Conservation (phyloP, 2,797 vertebrate genomes). For the Cetoscarus ocellatus region DNA sequence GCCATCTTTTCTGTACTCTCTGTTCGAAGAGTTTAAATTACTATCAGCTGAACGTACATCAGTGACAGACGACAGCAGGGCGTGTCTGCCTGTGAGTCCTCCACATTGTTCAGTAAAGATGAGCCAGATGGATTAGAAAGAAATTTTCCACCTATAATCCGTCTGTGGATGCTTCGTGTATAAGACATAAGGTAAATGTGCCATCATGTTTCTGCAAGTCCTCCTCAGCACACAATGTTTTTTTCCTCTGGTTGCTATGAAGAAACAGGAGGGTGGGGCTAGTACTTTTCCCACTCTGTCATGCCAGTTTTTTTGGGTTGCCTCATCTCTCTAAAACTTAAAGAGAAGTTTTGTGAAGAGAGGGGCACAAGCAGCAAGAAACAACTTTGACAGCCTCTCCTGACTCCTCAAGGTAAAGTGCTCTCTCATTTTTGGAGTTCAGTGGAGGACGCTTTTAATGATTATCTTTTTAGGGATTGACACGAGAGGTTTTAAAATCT, state of each 20-base stretch:
- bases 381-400: constrained; percentile 5
- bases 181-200: background rate
- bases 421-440: background rate
- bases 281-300: constrained; percentile 68
- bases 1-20: background rate
- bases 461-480: background rate
- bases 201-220: constrained; percentile 46
- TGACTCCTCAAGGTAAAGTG: constrained; percentile 40
- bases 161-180: background rate
- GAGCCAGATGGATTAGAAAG: background rate
- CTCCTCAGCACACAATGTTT: background rate
- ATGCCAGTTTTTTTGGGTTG: constrained; percentile 34
- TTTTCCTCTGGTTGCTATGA: constrained; percentile 19
- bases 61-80: background rate
- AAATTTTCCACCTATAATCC: constrained; percentile 38
- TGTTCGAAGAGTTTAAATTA: background rate
- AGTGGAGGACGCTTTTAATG: background rate
- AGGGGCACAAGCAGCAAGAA: background rate
- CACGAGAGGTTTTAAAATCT: background rate
- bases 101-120: too few species aligned
- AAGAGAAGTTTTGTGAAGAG: constrained; percentile 15
- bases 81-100: background rate
- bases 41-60: background rate
- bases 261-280: constrained; percentile 59
- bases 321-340: constrained; percentile 30